phyloP scores from a whole-genome alignment of 2,797 vertebrate species.

The Erithacus rubecula region DNA sequence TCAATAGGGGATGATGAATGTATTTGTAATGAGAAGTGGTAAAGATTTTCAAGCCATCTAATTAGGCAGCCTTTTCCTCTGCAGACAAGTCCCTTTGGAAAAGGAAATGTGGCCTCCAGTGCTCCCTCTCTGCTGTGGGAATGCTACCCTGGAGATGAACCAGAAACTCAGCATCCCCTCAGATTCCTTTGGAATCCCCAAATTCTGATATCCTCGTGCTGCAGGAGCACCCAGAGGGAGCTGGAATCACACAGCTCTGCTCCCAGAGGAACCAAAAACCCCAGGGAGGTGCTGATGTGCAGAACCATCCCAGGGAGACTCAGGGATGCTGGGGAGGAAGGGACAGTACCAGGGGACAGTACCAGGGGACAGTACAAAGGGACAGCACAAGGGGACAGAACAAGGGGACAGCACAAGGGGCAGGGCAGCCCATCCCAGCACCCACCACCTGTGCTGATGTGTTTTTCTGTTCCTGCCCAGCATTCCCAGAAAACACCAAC shows the following conservation, averaged over 20 bases:
- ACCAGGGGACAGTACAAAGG: no score
- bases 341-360: background rate
- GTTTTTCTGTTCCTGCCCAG: background rate
- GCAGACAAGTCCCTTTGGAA: constrained; percentile 23
- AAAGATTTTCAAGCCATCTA: constrained; percentile 45
- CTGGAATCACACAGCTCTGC: background rate
- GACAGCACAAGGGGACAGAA: background rate
- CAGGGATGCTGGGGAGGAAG: accelerated
- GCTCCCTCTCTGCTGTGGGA: background rate
- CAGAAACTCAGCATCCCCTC: accelerated
- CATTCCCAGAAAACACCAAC: constrained; percentile 57
- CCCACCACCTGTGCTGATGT: background rate
- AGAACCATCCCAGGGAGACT: background rate
- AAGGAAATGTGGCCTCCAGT: constrained; percentile 10
- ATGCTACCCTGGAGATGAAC: background rate
- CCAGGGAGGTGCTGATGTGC: background rate
- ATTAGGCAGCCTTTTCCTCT: constrained; percentile 26
- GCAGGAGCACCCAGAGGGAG: background rate
- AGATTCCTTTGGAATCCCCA: background rate
- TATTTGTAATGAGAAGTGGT: background rate
- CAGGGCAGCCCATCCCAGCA: background rate
- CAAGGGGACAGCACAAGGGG: background rate
- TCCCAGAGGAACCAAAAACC: background rate
- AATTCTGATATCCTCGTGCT: accelerated
- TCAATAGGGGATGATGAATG: constrained; percentile 5